Evolutionary conservation across 2,888 invertebrate genomes (phyloP).

Genomic region (Nasonovia ribisnigri): DNA sequence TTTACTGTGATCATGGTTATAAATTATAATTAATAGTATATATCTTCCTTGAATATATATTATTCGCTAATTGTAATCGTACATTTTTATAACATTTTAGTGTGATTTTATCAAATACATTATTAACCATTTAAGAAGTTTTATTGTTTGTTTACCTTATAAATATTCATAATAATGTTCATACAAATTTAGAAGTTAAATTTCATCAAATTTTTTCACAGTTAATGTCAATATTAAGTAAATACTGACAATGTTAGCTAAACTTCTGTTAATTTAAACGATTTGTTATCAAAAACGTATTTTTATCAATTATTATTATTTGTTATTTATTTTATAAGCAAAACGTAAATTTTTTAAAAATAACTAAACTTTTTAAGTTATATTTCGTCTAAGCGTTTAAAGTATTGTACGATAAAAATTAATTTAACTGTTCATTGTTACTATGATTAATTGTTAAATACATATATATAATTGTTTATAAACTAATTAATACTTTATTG

Average conservation of each 20-base stretch:
- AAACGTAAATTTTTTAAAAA: background rate
- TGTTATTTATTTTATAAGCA: background rate
- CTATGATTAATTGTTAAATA: too few species aligned
- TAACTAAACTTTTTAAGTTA: background rate
- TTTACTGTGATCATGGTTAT: background rate
- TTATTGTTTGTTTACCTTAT: background rate
- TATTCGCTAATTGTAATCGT: background rate
- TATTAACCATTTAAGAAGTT: background rate
- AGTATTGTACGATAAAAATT: background rate
- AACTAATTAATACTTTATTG: background rate
- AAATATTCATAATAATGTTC: background rate
- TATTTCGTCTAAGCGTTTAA: background rate
- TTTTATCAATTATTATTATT: background rate
- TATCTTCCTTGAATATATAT: background rate
- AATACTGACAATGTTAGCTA: background rate
- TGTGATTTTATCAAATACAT: background rate
- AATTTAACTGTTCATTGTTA: background rate
- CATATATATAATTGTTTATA: background rate
- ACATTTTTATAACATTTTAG: background rate
- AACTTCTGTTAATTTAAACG: background rate
- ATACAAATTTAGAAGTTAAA: background rate
- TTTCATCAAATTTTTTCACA: background rate
- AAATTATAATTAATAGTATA: background rate
- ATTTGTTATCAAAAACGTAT: background rate
- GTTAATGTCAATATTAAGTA: background rate